Conservation (phyloP, 2,888 invertebrate species). For the Yponomeuta cagnagella region DNA sequence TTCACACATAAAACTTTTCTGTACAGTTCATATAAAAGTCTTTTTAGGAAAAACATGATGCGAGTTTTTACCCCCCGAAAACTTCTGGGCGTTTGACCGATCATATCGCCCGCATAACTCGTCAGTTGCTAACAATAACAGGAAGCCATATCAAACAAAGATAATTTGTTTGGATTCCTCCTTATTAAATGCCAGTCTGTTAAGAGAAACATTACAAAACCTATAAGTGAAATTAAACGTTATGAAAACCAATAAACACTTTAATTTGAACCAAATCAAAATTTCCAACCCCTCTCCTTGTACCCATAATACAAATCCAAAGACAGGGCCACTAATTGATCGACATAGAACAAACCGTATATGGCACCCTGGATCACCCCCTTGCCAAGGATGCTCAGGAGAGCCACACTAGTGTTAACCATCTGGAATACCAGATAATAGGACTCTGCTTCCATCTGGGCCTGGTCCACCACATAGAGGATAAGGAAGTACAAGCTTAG, state of each 20-base stretch:
- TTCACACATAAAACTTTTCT: not conserved
- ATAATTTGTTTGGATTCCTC: too few relatives aligned
- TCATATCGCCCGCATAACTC: not conserved
- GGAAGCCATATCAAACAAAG: too few relatives aligned
- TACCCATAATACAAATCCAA: slow-evolving; percentile 54
- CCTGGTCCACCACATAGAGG: slow-evolving; percentile 62
- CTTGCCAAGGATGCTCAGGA: slow-evolving; percentile 45
- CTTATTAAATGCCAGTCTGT: too few relatives aligned
- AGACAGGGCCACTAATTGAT: slow-evolving; percentile 51
- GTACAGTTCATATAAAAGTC: not conserved
- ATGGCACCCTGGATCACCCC: slow-evolving; percentile 28
- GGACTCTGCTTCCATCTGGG: slow-evolving; percentile 45
- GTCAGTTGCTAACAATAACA: too few relatives aligned
- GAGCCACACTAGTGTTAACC: too few relatives aligned
- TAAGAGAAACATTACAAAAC: too few relatives aligned
- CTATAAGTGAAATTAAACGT: not conserved
- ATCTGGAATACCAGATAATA: slow-evolving; percentile 26
- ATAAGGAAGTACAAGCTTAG: slow-evolving; percentile 35
- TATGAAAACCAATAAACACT: not conserved
- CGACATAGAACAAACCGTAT: slow-evolving; percentile 51
- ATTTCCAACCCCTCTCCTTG: slow-evolving; percentile 51
- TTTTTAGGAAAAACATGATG: slow-evolving; percentile 19
- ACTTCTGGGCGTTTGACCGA: not conserved
- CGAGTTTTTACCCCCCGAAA: not conserved
- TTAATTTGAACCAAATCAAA: slow-evolving; percentile 25